Evolutionary conservation across 2,888 invertebrate genomes (phyloP).

Genomic region (Philhelius pedissequus): DNA sequence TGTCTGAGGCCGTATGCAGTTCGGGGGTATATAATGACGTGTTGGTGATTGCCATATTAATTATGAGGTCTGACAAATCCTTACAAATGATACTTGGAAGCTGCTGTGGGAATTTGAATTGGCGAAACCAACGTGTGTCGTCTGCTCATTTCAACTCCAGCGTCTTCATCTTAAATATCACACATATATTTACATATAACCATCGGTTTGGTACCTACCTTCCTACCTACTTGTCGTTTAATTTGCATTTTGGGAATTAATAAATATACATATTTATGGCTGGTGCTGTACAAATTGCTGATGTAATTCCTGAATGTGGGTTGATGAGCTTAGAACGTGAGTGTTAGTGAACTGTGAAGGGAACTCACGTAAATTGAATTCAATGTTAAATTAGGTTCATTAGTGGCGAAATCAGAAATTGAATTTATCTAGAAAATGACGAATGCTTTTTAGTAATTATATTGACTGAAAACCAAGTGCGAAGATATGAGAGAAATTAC

Average conservation of each 20-base stretch:
- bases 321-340: not conserved
- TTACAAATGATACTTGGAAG: slow-evolving; percentile 35
- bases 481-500: not conserved
- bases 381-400: slow-evolving; percentile 50
- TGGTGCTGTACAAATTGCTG: slow-evolving; percentile 16
- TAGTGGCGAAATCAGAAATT: slow-evolving; percentile 29
- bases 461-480: not conserved
- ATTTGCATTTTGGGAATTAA: slow-evolving; percentile 50
- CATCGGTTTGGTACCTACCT: too few relatives aligned
- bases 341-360: not conserved
- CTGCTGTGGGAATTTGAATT: slow-evolving; percentile 52
- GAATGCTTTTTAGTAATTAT: not conserved
- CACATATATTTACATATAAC: too few relatives aligned
- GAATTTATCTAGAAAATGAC: slow-evolving; percentile 10
- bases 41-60: slow-evolving; percentile 64
- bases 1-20: slow-evolving; percentile 26
- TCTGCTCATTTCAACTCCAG: not conserved
- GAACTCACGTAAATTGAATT: slow-evolving; percentile 51
- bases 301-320: slow-evolving; percentile 29
- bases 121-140: not conserved
- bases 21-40: slow-evolving; percentile 29
- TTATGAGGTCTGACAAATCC: slow-evolving; percentile 58
- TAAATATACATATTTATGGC: not conserved
- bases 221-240: slow-evolving; percentile 53
- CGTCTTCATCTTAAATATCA: slow-evolving; percentile 28